Conservation (phyloP, 1,140 invertebrate species). For the Papilio helenus region DNA sequence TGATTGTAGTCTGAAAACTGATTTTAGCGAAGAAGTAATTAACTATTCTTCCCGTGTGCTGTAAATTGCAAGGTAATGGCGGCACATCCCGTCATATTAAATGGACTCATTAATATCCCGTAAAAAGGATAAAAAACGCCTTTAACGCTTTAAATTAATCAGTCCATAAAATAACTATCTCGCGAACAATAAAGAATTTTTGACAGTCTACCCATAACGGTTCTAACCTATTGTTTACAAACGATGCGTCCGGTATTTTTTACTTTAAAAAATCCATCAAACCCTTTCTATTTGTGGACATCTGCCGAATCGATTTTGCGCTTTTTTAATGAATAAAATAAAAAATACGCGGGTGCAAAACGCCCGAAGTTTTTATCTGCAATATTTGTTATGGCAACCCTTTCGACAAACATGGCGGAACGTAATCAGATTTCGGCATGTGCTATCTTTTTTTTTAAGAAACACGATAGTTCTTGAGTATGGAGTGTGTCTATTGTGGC, state of each 20-base stretch:
- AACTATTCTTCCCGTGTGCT: no score
- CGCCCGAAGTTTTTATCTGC: slow-evolving; percentile 66
- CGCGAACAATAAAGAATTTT: slow-evolving; percentile 68
- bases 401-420: slow-evolving; percentile 73
- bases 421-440: slow-evolving; percentile 81
- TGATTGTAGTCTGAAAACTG: no score
- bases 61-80: not conserved
- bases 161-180: slow-evolving; percentile 64
- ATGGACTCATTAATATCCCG: slow-evolving; percentile 30
- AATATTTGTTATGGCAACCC: slow-evolving; percentile 74
- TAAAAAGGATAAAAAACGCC: slow-evolving; percentile 45
- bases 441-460: slow-evolving; percentile 77
- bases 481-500: slow-evolving; percentile 78
- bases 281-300: slow-evolving; percentile 80
- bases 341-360: slow-evolving; percentile 72
- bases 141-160: slow-evolving; percentile 58
- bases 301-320: slow-evolving; percentile 81
- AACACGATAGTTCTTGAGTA: slow-evolving; percentile 77
- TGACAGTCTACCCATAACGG: slow-evolving; percentile 75
- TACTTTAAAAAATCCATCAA: slow-evolving; percentile 73
- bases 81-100: not conserved
- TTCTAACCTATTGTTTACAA: slow-evolving; percentile 69
- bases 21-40: no score
- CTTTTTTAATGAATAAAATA: slow-evolving; percentile 61
- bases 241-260: slow-evolving; percentile 72